Conservation (phyloP, 2,113 vertebrate genomes). For the Otocyon megalotis region DNA sequence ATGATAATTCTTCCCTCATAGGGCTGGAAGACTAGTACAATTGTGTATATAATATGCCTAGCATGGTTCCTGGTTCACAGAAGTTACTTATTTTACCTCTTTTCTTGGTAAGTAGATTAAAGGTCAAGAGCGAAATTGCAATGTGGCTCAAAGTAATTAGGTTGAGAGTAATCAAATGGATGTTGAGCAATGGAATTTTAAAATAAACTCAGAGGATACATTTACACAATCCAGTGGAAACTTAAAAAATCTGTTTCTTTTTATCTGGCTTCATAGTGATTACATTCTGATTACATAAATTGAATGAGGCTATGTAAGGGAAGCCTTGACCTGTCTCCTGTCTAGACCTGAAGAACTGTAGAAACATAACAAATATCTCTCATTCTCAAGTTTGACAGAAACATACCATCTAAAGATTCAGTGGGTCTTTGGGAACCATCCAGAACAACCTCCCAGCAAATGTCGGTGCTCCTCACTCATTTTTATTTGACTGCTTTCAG, state of each 20-base stretch:
- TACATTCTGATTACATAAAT: slow-evolving; percentile 16
- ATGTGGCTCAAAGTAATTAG: slow-evolving; percentile 68
- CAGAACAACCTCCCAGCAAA: not conserved
- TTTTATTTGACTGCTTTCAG: not conserved
- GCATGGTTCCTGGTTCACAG: not conserved
- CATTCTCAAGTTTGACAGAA: not conserved
- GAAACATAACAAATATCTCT: slow-evolving; percentile 8
- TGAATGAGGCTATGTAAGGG: not conserved
- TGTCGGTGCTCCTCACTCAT: not conserved
- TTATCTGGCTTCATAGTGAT: slow-evolving; percentile 57
- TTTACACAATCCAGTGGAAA: slow-evolving; percentile 13
- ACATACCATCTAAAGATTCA: not conserved
- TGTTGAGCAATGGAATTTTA: slow-evolving; percentile 61
- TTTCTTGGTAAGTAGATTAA: slow-evolving; percentile 54
- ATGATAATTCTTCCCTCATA: not conserved
- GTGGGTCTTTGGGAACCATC: not conserved
- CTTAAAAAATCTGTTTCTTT: slow-evolving; percentile 57
- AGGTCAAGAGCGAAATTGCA: slow-evolving; percentile 66
- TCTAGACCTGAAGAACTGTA: not conserved
- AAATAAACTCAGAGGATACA: slow-evolving; percentile 53
- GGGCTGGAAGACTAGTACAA: not conserved
- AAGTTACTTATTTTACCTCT: slow-evolving; percentile 54
- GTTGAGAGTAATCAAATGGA: slow-evolving; percentile 60
- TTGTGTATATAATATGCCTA: not conserved
- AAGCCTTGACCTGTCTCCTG: not conserved